phyloP scores from a whole-genome alignment of 2,888 invertebrate species.

The Pachycephus smyrnensis region DNA sequence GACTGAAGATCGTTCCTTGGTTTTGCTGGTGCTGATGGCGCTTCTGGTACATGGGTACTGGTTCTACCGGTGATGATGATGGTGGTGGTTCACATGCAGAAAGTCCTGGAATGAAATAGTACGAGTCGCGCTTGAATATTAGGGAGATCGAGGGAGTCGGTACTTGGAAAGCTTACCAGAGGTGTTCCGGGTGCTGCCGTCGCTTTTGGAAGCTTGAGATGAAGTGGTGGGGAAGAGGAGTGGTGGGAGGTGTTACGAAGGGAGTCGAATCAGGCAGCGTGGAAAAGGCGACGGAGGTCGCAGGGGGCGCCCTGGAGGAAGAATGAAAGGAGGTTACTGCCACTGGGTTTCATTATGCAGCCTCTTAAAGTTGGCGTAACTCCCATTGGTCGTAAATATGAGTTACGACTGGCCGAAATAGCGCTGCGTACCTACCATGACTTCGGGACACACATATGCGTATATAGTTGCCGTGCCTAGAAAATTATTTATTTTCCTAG shows the following conservation, averaged over 20 bases:
- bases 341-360: constrained; percentile 59
- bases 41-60: background rate
- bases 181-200: background rate
- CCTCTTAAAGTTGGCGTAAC: constrained; percentile 61
- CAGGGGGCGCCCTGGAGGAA: constrained; percentile 25
- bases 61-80: background rate
- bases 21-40: background rate
- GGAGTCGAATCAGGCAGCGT: constrained; percentile 16
- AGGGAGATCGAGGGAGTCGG: constrained; percentile 35
- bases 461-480: background rate
- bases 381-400: constrained; percentile 61
- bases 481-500: background rate
- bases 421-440: constrained; percentile 41
- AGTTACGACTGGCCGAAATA: constrained; percentile 58
- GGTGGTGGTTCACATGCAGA: background rate
- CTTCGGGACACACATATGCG: background rate
- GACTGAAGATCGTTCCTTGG: background rate
- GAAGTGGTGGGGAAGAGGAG: background rate
- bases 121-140: constrained; percentile 31
- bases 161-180: background rate
- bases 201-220: background rate
- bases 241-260: too few relatives aligned
- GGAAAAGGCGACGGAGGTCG: constrained; percentile 32
- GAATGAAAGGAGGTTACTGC: constrained; percentile 25
- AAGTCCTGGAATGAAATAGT: background rate